These are phyloP conservation scores for Cynoglossus semilaevis DNA, from an alignment of 2,113 vertebrate species.

Conservation along the genomic window DNA sequence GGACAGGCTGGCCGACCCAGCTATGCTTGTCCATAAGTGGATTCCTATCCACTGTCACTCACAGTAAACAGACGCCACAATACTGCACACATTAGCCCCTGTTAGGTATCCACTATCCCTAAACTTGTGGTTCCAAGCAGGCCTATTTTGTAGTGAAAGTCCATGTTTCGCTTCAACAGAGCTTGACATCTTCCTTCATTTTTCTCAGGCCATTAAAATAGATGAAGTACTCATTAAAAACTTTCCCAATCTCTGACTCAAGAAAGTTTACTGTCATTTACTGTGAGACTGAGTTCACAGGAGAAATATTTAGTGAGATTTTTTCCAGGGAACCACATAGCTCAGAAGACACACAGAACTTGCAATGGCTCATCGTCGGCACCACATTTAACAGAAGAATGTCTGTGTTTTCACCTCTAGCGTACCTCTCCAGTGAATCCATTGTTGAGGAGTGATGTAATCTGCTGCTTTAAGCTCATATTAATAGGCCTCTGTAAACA, in stretches of 20 bases:
- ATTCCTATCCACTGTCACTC: conserved; percentile 66
- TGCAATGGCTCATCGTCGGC: conserved; percentile 52
- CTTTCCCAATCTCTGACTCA: conserved; percentile 31
- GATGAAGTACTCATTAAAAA: conserved; percentile 62
- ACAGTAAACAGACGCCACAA: conserved; percentile 50
- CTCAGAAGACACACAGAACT: conserved; percentile 50
- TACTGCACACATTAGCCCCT: conserved; percentile 25
- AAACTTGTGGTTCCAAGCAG: conserved; percentile 5
- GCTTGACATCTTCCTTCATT: conserved; percentile 52
- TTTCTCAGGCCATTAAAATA: conserved; percentile 71
- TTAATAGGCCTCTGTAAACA: conserved; percentile 55
- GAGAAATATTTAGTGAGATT: neutral
- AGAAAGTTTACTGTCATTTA: conserved; percentile 40
- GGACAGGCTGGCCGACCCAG: conserved; percentile 33
- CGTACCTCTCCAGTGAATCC: conserved; percentile 61
- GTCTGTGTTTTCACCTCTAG: conserved; percentile 47
- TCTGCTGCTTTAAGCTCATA: conserved; percentile 65
- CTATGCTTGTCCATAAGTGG: conserved; percentile 63
- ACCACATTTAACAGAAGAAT: conserved; percentile 58
- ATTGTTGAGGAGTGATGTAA: conserved; percentile 70
- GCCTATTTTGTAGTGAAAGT: conserved; percentile 62
- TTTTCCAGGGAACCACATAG: conserved; percentile 52
- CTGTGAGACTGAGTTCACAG: conserved; percentile 23
- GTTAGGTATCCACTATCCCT: conserved; percentile 46
- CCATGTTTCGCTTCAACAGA: conserved; percentile 55